These are phyloP conservation scores for Cataglyphis hispanica DNA, from an alignment of 1,140 invertebrate species.

Conservation along the genomic window DNA sequence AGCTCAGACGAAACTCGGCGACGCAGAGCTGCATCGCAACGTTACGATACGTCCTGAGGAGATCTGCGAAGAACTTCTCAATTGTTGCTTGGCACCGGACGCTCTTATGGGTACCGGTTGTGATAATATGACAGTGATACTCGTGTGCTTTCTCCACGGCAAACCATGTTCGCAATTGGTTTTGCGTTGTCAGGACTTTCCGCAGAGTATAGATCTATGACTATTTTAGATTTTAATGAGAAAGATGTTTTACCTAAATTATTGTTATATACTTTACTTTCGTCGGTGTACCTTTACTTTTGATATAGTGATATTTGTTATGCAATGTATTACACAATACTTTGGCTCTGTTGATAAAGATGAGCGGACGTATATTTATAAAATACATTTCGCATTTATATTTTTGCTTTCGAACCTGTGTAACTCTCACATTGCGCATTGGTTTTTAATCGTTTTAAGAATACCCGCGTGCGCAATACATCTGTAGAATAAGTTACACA, in stretches of 20 bases:
- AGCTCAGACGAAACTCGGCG: conserved; percentile 83
- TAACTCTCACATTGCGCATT: conserved; percentile 24
- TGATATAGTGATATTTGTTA: conserved; percentile 52
- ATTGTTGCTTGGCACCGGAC: conserved; percentile 97
- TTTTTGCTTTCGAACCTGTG: conserved; percentile 15
- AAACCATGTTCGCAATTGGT: conserved; percentile 91
- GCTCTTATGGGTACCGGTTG: conserved; percentile 98
- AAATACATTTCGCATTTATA: conserved; percentile 51
- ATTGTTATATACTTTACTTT: conserved; percentile 39
- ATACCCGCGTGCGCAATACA: background rate
- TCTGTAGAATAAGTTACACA: conserved; percentile 46
- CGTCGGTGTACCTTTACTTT: conserved; percentile 13
- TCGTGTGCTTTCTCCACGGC: conserved; percentile 93
- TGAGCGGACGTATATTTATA: conserved; percentile 34
- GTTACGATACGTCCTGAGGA: conserved; percentile 93
- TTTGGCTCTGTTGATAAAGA: conserved; percentile 34
- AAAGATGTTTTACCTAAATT: conserved; percentile 58
- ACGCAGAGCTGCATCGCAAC: conserved; percentile 54
- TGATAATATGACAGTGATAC: conserved; percentile 99
- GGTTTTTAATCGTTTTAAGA: background rate
- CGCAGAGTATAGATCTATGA: conserved; percentile 57
- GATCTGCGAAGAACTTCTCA: conserved; percentile 98
- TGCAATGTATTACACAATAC: conserved; percentile 21
- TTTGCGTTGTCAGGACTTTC: conserved; percentile 81
- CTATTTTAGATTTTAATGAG: conserved; percentile 22